Evolutionary conservation across 2,797 vertebrate genomes (phyloP).

Genomic region (Peromyscus aztecus): DNA sequence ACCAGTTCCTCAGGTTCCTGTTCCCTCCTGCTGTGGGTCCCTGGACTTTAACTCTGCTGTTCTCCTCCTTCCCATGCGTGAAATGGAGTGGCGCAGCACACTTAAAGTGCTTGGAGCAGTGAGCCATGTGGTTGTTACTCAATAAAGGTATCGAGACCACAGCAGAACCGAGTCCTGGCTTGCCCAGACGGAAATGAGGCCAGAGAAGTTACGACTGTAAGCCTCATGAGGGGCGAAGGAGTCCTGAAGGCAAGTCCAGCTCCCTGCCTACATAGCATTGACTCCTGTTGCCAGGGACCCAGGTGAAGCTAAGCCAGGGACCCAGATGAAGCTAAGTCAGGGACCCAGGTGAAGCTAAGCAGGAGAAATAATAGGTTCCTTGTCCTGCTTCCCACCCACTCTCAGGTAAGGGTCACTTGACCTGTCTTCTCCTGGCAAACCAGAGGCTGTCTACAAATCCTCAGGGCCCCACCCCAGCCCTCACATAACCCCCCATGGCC

Average conservation of each 20-base stretch:
- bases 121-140: neutral
- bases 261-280: too few relatives aligned
- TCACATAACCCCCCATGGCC: rapidly evolving
- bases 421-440: rapidly evolving
- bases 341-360: neutral
- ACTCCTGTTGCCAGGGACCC: too few relatives aligned
- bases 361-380: rapidly evolving
- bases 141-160: neutral
- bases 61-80: neutral
- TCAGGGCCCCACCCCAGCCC: neutral
- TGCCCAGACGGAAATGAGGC: neutral
- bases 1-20: neutral
- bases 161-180: rapidly evolving
- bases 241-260: neutral
- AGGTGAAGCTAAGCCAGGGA: neutral
- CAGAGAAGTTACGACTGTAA: neutral
- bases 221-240: neutral
- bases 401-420: too few relatives aligned
- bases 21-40: neutral
- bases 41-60: too few relatives aligned
- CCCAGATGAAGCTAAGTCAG: too few relatives aligned
- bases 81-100: neutral
- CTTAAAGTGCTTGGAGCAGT: too few relatives aligned
- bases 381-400: too few relatives aligned
- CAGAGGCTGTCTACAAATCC: neutral